A percentile compares a stretch with the other conserved stretches of the same genome.
These are phyloP conservation scores for Scomber japonicus DNA, from an alignment of 2,113 vertebrate genomes.

Conservation along the genomic window DNA sequence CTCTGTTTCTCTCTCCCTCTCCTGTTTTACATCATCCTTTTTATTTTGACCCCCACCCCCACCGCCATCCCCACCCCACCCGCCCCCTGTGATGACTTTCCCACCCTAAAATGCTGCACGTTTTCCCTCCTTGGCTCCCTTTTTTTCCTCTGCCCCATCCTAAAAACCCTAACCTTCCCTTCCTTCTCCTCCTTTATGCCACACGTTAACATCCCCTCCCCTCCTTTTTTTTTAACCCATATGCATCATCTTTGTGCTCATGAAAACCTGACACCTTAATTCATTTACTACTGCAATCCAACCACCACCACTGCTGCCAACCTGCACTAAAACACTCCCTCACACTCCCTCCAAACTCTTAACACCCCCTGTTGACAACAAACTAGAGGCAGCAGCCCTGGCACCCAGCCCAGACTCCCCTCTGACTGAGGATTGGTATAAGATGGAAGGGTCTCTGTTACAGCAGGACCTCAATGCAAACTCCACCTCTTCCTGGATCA, in stretches of 20 bases:
- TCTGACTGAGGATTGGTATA: constrained; percentile 87
- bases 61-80: neutral
- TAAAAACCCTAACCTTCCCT: constrained; percentile 2
- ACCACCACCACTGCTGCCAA: constrained; percentile 72
- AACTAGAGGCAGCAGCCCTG: constrained; percentile 81
- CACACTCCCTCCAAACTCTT: constrained; percentile 77
- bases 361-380: constrained; percentile 71
- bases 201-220: neutral
- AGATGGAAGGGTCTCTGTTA: constrained; percentile 86
- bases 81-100: constrained; percentile 5
- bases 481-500: constrained; percentile 89
- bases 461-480: constrained; percentile 90
- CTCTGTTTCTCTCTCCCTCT: constrained; percentile 61
- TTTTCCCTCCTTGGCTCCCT: constrained; percentile 5
- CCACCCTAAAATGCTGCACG: constrained; percentile 22
- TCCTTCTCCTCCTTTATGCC: constrained; percentile 46
- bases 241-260: constrained; percentile 63
- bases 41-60: constrained; percentile 25
- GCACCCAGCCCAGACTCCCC: constrained; percentile 84
- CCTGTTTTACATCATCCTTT: constrained; percentile 41
- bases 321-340: constrained; percentile 79
- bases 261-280: constrained; percentile 69
- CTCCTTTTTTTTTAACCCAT: constrained; percentile 1
- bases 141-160: constrained; percentile 1
- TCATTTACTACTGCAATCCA: constrained; percentile 75